These are phyloP conservation scores for Nomada goodeniana DNA, from an alignment of 2,888 invertebrate species.

Conservation along the genomic window DNA sequence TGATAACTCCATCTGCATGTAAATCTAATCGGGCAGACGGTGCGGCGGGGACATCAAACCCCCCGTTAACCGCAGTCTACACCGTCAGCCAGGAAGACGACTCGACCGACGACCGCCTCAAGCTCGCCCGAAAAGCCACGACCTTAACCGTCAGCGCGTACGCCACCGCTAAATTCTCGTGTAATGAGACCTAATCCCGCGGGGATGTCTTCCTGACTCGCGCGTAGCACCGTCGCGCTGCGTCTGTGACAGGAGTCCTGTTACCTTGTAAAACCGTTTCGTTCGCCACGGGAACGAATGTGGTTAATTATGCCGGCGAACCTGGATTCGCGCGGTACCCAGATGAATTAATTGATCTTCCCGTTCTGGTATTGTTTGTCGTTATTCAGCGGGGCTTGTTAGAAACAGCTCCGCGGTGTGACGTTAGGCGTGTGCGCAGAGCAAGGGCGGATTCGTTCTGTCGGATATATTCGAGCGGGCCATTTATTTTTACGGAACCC, in stretches of 20 bases:
- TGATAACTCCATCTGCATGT: constrained; percentile 81
- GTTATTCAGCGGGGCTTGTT: too few species aligned
- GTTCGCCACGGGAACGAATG: constrained; percentile 24
- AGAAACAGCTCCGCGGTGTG: too few species aligned
- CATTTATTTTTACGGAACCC: background rate
- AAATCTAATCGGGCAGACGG: constrained; percentile 79
- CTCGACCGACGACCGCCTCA: constrained; percentile 35
- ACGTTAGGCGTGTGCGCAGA: background rate
- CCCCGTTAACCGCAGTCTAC: constrained; percentile 63
- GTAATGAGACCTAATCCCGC: constrained; percentile 66
- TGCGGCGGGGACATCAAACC: constrained; percentile 70
- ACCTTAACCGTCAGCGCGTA: constrained; percentile 61
- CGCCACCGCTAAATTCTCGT: constrained; percentile 61
- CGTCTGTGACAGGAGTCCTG: constrained; percentile 5
- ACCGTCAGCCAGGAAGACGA: constrained; percentile 44
- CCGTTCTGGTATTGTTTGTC: background rate
- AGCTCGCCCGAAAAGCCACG: constrained; percentile 49
- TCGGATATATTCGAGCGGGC: too few species aligned
- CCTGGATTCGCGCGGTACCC: background rate
- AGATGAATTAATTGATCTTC: background rate
- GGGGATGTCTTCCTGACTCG: constrained; percentile 40
- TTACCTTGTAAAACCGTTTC: constrained; percentile 16
- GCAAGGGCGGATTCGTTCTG: background rate
- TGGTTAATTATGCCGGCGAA: constrained; percentile 45
- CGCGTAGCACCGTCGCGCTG: constrained; percentile 17